Evolutionary conservation across 2,888 invertebrate species (phyloP), one percentile per base, ranked within the genome.

Genomic region (Amblyjoppa proteus): DNA sequence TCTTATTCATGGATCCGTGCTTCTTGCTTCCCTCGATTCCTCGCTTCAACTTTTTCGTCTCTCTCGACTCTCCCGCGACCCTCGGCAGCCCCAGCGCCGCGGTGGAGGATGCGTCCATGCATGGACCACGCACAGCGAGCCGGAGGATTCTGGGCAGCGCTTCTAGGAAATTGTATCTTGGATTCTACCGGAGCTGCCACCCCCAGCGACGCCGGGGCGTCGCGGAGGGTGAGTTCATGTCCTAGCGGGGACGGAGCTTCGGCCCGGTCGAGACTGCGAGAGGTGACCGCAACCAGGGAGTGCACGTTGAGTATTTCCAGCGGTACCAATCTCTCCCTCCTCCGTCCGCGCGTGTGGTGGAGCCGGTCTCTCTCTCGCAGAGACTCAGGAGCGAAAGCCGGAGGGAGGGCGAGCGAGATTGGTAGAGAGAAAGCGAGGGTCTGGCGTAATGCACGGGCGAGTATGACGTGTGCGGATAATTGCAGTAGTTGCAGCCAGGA

Each of bases 391-490:
- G 45, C 45, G 45, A 16, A 49, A 16, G 45, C 13, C 16, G 3
- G 45, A 38, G 38, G 61, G 75, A 53, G 56, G 41, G 53, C 25
- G 75, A 76, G 75, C 41, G 71, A 81, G 81, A 81, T 84, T 81
- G 76, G 84, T 49, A 3, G 76, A 74, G 84, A 83, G 83, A 76
- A 75, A 53, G 76, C 45, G 73, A 45, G 66, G 83, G 64, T 86
- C 78, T 84, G 83, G 86, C 89, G 89, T 92, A 92, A 91, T 91
- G 91, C 91, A 89, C 91, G 90, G 85, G 76, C 87, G 82, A 91
- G 90, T 90, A 92, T 93, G 93, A 93, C 92, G 92, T 92, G 92
- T 91, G 92, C 89, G 91, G 92, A 92, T 94, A 93, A 93, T 93
- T 93, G 93, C 93, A 91, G 90, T 91, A 92, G 93, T 92, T 92